phyloP scores from a whole-genome alignment of 2,888 invertebrate species.

The Phorcus lineatus region DNA sequence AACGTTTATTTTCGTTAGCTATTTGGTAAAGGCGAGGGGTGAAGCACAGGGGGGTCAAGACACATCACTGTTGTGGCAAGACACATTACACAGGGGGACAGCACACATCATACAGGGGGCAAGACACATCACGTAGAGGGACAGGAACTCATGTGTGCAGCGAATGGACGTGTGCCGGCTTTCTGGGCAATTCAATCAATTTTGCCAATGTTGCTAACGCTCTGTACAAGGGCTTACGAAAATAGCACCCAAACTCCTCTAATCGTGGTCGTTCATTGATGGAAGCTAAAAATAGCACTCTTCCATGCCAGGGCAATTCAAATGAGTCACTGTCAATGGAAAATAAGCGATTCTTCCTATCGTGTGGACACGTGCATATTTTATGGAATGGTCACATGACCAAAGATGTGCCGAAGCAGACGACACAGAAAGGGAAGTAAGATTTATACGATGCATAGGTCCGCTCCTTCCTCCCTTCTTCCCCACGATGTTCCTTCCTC shows the following conservation, averaged over 20 bases:
- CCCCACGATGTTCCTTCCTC: not conserved
- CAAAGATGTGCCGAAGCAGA: not conserved
- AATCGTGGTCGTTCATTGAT: conserved; percentile 10
- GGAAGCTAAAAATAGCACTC: conserved; percentile 18
- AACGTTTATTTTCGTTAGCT: not conserved
- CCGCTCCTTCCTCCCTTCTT: not conserved
- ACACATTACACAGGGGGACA: not conserved
- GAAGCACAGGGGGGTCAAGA: not conserved
- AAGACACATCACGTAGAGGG: not conserved
- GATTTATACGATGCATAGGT: not conserved
- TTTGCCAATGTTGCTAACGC: conserved; percentile 7
- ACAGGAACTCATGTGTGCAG: no score
- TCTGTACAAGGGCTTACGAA: not conserved
- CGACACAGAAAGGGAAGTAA: not conserved
- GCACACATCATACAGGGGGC: no score
- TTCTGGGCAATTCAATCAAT: conserved; percentile 22
- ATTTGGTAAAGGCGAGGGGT: not conserved
- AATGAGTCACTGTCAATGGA: not conserved
- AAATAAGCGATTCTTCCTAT: not conserved
- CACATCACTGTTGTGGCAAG: no score
- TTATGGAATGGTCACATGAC: conserved; percentile 25
- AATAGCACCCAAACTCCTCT: not conserved
- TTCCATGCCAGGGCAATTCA: not conserved
- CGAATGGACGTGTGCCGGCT: not conserved
- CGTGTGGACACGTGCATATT: conserved; percentile 23